Base-by-base conservation (phyloP, 2,797 vertebrate species). In the Antrozous pallidus region DNA sequence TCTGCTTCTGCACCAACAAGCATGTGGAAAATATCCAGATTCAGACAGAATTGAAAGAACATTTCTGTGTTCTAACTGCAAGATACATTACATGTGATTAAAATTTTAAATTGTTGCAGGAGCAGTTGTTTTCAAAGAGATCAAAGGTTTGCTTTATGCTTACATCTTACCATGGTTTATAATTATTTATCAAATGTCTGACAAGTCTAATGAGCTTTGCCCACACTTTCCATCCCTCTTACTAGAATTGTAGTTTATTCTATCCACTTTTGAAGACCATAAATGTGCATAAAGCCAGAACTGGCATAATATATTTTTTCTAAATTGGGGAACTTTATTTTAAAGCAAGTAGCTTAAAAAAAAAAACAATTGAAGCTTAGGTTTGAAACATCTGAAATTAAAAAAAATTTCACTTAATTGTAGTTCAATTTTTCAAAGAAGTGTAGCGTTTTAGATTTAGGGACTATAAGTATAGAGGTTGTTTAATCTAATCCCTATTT, bases 1-100 rank as follows among this genome's bases (percentile, higher is more conserved):
- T 97, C 94, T 95, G 92, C 94, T 97, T 90, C 77, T 90, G 92
- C 97, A 83, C 80, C 89, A 95, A 96, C 83, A 97, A 96, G 97
- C 67, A 58, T 88, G 33, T 96, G 95, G 92, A 95, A 95, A 96
- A 96, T 85, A 81, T 74, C 54, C 85, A 94, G 77, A 95, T 82
- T 96, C 80, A 94, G 69, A 36, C 3, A 93, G 85, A 97, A 95
- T 49, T 70, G 54, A 97, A 97, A 97, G 95, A 93, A 87, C 54
- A 94, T 96, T 96, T 95, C 63, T 75, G 7, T 79, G 85, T 95
- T 95, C 36, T 94, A 58, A 73, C 80, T 93, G 95, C 0, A 3
- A 96, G 91, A 96, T 89, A 92, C 1, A 31, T 75, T 89, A 94
- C 96, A 33, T 81, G 93, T 97, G 91, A 95, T 98, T 97, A 96